These are phyloP conservation scores for Drosophila atripex DNA, from an alignment of 2,888 invertebrate species.

Conservation along the genomic window DNA sequence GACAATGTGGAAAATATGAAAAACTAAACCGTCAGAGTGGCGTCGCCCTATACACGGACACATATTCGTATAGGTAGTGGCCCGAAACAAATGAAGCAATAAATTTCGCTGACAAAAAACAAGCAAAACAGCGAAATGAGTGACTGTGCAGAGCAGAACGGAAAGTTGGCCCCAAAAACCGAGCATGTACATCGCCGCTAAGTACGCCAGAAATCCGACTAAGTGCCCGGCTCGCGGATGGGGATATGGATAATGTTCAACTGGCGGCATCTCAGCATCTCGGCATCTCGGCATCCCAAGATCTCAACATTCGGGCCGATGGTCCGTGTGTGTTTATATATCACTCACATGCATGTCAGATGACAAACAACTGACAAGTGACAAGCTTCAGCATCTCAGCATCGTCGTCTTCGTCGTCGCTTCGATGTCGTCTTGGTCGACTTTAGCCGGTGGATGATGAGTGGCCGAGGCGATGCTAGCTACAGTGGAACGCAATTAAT, in stretches of 20 bases:
- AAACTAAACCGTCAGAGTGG: constrained; percentile 55
- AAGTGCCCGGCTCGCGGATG: constrained; percentile 61
- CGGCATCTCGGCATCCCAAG: constrained; percentile 35
- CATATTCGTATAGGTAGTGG: constrained; percentile 24
- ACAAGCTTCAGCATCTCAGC: constrained; percentile 79
- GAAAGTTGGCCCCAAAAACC: constrained; percentile 44
- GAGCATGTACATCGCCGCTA: constrained; percentile 60
- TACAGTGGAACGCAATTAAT: constrained; percentile 53
- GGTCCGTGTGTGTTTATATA: constrained; percentile 79
- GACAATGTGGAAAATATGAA: constrained; percentile 76
- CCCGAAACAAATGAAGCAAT: constrained; percentile 81
- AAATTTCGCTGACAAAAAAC: constrained; percentile 82
- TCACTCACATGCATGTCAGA: constrained; percentile 82
- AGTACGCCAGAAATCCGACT: constrained; percentile 72
- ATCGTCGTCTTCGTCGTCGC: constrained; percentile 46
- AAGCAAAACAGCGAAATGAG: constrained; percentile 57
- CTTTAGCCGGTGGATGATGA: constrained; percentile 45
- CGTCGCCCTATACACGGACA: constrained; percentile 8
- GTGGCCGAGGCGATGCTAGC: constrained; percentile 27
- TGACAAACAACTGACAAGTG: constrained; percentile 83
- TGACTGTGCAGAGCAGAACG: constrained; percentile 34
- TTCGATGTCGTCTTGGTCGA: constrained; percentile 47
- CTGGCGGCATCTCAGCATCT: constrained; percentile 37
- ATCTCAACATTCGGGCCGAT: constrained; percentile 42
- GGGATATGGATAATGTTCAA: constrained; percentile 40